Evolutionary conservation across 2,113 vertebrate genomes (phyloP), one percentile per base, ranked within the genome.

Genomic region (Syngnathus floridae): DNA sequence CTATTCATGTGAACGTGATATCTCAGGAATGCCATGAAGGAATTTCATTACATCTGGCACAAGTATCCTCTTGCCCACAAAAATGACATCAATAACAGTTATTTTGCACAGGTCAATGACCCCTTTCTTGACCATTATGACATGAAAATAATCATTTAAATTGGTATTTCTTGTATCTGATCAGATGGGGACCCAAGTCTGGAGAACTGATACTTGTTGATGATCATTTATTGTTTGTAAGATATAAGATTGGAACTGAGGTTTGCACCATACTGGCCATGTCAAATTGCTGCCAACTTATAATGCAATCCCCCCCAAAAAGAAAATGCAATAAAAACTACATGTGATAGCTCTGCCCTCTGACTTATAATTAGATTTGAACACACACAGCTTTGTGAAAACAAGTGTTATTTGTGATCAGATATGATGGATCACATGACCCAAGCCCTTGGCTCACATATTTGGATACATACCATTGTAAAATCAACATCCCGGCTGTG

Each of bases 401-500:
- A 82, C 82, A 80, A 82, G 73, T 65, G 79, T 65, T 80, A 36
- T 79, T 78, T 76, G 72, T 83, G 67, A 78, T 73, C 61, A 46
- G 66, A 67, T 64, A 59, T 72, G 72, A 77, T 73, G 67, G 74
- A 48, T 19, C 16, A 7, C 45, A 48, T 45, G 43, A 45, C 12
- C 13, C 13, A 14, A 14, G 12, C 43, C 43, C 1, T 1, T 45
- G 43, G 43, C 12, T 1, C 7, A 21, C 21, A 31, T 31, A 55
- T 55, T 55, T 66, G 31, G 43, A 45, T 48, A 16, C 5, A 19
- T 17, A 16, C 45, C 45, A 48, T 48, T 9, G 8, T n/a, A 51
- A 21, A 51, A 21, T 8, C 48, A 51, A 9, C 48, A 10, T 51
- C 17, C 7, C 4, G 43, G 5, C 43, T 41, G 11, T 41, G 16